These are phyloP conservation scores for Athalia cordata DNA, from an alignment of 2,888 invertebrate genomes.

Conservation along the genomic window DNA sequence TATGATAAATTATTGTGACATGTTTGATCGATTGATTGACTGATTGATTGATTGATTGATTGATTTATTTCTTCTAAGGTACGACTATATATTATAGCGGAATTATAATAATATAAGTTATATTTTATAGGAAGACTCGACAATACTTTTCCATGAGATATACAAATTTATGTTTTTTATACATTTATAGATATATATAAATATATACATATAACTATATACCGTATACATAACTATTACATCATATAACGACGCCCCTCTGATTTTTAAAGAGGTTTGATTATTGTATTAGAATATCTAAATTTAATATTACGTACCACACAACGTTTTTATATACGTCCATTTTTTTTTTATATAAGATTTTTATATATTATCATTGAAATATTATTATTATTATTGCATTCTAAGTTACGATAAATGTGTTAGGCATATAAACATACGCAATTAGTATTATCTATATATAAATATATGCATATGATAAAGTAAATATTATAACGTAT, in stretches of 20 bases:
- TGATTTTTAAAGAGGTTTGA: too few species aligned
- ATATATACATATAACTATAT: slow-evolving; percentile 11
- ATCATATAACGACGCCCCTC: slow-evolving; percentile 2
- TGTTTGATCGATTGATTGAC: too few species aligned
- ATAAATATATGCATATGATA: not conserved
- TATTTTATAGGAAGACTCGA: slow-evolving; percentile 48
- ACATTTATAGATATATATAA: slow-evolving; percentile 19
- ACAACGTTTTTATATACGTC: not conserved
- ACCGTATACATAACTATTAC: slow-evolving; percentile 12
- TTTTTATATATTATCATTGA: slow-evolving; percentile 18
- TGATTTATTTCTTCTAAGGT: too few species aligned
- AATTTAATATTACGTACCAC: not conserved
- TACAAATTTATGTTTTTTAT: slow-evolving; percentile 19
- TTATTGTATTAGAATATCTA: too few species aligned
- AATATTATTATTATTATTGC: slow-evolving; percentile 6
- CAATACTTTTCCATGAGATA: slow-evolving; percentile 47
- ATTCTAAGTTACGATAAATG: not conserved
- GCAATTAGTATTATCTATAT: not conserved
- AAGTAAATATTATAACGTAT: not conserved
- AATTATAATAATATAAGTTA: slow-evolving; percentile 4
- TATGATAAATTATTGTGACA: too few species aligned
- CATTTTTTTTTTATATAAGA: slow-evolving; percentile 29
- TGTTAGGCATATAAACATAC: slow-evolving; percentile 13
- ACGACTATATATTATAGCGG: too few species aligned
- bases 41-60: too few species aligned